Conservation (phyloP, 2,888 invertebrate genomes). For the Poecilobothrus nobilitatus region DNA sequence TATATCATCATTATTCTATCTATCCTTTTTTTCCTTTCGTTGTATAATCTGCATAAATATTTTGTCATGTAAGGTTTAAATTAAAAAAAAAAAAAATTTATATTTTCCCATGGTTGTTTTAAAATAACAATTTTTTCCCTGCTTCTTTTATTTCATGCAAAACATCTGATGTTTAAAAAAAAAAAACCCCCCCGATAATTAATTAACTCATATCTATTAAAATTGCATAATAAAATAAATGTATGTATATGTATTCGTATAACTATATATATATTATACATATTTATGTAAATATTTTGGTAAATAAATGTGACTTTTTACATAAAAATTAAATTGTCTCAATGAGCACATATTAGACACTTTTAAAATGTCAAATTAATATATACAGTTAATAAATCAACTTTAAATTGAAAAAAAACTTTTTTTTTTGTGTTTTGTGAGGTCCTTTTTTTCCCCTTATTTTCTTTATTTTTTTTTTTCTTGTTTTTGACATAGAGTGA, state of each 20-base stretch:
- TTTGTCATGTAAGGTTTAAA: background rate
- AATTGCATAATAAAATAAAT: background rate
- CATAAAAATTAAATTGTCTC: slow-evolving; percentile 2
- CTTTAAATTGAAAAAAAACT: background rate
- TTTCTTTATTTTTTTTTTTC: too few species aligned
- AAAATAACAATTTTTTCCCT: too few species aligned
- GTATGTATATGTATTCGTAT: too few species aligned
- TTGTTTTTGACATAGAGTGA: too few species aligned
- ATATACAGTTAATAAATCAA: slow-evolving; percentile 1
- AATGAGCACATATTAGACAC: background rate
- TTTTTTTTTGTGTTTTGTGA: background rate
- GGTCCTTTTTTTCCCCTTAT: background rate
- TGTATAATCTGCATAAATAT: background rate
- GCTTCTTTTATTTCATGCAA: background rate
- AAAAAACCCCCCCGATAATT: background rate
- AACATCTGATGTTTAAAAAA: background rate
- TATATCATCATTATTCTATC: background rate
- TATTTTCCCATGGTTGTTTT: background rate
- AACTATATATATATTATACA: too few species aligned
- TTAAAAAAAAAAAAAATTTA: background rate
- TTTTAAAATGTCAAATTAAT: slow-evolving; percentile 6
- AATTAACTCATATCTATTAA: background rate
- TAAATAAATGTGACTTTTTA: too few species aligned
- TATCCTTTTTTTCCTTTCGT: background rate
- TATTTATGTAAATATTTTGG: too few species aligned